These are phyloP conservation scores for Amazona finschi DNA, from an alignment of 2,797 vertebrate species.

Conservation along the genomic window DNA sequence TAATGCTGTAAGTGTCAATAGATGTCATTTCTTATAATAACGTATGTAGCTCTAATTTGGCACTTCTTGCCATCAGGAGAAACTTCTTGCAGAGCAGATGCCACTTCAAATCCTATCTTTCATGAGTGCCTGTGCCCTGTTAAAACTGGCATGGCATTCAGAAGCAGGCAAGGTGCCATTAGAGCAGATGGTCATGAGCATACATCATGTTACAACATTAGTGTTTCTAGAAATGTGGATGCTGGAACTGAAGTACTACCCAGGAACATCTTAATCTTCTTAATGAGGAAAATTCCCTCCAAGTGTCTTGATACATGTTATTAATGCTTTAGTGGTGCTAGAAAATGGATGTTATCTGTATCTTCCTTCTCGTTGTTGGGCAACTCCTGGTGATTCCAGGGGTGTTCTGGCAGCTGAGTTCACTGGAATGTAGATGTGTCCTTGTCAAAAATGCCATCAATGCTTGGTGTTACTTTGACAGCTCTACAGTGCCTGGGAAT, in stretches of 20 bases:
- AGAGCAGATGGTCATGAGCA: conserved; percentile 51
- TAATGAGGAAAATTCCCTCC: background rate
- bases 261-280: background rate
- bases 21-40: background rate
- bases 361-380: background rate
- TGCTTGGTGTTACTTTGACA: background rate
- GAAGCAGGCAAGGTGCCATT: conserved; percentile 16
- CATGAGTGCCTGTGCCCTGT: background rate
- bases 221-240: background rate
- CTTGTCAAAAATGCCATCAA: background rate
- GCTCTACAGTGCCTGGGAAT: background rate
- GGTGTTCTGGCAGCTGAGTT: background rate
- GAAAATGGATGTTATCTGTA: background rate
- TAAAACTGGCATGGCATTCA: background rate
- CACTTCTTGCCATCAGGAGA: background rate
- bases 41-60: background rate
- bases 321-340: background rate
- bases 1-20: background rate
- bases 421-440: background rate
- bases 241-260: background rate
- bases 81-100: conserved; percentile 33
- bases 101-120: conserved; percentile 13
- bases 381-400: background rate
- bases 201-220: background rate
- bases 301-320: background rate